Base-by-base conservation (phyloP, 1,140 invertebrate species). In the Potamilus streckersoni region DNA sequence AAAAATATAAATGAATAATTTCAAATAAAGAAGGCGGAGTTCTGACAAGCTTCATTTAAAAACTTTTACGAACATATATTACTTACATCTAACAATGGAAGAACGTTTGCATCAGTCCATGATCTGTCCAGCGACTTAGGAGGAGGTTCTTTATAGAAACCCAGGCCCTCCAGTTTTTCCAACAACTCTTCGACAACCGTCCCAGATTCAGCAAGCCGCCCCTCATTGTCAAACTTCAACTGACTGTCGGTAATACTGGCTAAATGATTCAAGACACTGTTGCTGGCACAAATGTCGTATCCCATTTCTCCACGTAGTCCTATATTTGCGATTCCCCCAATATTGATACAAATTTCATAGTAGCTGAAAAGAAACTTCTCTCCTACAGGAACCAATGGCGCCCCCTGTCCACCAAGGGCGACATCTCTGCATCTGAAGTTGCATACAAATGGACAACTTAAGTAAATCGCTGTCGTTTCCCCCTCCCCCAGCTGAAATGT, bases 251-350 rank as follows among this genome's bases (percentile, higher is more conserved):
- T 49, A 5, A 73, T 15, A n/a, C 62, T 62, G 6, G 85, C 85
- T 62, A 89, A 79, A n/a, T 78, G 71, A 69, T 89, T 88, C 20
- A 87, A 61, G 27, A 86, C 76, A 31, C 80, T 83, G 76, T 89
- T 89, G 70, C 86, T 85, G 0, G 84, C 78, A 69, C 85, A 84
- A 19, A 88, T 75, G 71, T 89, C 88, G 69, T 82, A 86, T 0
- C 82, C 85, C 27, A 68, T 73, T 19, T 76, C 64, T n/a, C 82
- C 83, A 38, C 67, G 73, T 2, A 82, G 61, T 12, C 85, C 85
- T 11, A 89, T 81, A 69, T 86, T 87, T n/a, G 88, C 86, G 63
- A 89, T 86, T 14, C 88, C 88, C 13, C 88, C 87, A 20, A 89
- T 80, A 79, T 89, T 89, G 14, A 88, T 71, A 66, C 85, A 88